A percentile compares a stretch with the other conserved stretches of the same genome.
Conservation (phyloP, 30 jellyfish, hydroid and myxozoan genomes). For the Aurelia aurita complex sp. Pacific region DNA sequence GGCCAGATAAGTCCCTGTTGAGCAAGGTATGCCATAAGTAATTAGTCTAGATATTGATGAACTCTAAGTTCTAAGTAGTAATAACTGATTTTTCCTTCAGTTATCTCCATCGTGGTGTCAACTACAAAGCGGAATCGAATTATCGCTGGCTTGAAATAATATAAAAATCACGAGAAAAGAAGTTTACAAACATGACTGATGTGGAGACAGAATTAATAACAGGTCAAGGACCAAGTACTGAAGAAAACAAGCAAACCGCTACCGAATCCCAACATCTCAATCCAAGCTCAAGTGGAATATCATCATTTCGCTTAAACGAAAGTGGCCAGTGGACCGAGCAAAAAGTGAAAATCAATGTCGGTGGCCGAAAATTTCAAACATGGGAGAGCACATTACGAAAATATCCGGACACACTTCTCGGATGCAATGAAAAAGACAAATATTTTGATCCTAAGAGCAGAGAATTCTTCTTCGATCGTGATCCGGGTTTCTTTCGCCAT, state of each 20-base stretch:
- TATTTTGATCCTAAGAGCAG: conserved; percentile 29
- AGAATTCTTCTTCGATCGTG: conserved; percentile 81
- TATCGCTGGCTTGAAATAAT: no score
- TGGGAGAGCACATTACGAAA: conserved; percentile 79
- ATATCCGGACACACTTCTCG: conserved; percentile 76
- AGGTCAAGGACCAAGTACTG: conserved; percentile 13
- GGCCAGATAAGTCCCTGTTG: no score
- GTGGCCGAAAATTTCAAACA: conserved; percentile 80
- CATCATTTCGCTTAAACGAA: no score
- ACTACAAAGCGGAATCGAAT: no score
- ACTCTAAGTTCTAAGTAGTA: no score
- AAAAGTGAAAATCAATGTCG: conserved; percentile 68
- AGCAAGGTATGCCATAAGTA: no score
- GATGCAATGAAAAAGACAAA: conserved; percentile 70
- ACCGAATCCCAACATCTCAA: background rate
- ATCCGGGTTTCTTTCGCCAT: conserved; percentile 83
- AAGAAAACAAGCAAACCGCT: background rate
- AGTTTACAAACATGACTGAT: conserved; percentile 25
- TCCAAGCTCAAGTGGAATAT: conserved; percentile 3
- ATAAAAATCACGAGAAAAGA: background rate
- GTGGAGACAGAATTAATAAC: conserved; percentile 46
- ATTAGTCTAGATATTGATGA: no score
- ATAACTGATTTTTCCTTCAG: no score
- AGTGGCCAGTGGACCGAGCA: conserved; percentile 49
- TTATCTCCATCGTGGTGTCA: no score